Conservation (phyloP, 1,140 invertebrate species). For the Lethrus apterus region DNA sequence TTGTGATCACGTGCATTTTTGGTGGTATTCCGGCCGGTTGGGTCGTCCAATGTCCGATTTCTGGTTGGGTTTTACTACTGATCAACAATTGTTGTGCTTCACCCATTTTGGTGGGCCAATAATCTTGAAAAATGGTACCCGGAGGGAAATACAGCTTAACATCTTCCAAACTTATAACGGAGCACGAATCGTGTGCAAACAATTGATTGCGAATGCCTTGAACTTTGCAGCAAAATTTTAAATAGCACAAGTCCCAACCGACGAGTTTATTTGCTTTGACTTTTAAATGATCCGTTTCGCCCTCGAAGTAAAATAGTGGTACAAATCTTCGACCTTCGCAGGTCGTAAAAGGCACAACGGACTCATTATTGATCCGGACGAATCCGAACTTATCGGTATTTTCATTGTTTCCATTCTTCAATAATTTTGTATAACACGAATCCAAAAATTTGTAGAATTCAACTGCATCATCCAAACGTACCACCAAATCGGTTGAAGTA, state of each 20-base stretch:
- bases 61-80: constrained; percentile 48
- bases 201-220: constrained; percentile 86
- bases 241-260: constrained; percentile 85
- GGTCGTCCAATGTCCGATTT: constrained; percentile 55
- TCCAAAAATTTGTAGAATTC: constrained; percentile 88
- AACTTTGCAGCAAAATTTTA: constrained; percentile 91
- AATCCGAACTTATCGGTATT: constrained; percentile 82
- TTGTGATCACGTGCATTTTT: neutral
- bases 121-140: constrained; percentile 81
- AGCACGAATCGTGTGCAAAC: constrained; percentile 81
- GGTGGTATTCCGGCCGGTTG: constrained; percentile 45
- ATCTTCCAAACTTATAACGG: constrained; percentile 80
- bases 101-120: constrained; percentile 81
- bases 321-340: constrained; percentile 79
- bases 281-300: constrained; percentile 83
- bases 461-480: constrained; percentile 74
- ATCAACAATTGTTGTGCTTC: constrained; percentile 57
- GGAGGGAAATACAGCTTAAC: constrained; percentile 86
- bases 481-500: constrained; percentile 90
- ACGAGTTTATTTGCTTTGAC: constrained; percentile 74
- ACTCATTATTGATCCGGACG: constrained; percentile 88
- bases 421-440: constrained; percentile 77
- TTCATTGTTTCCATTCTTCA: constrained; percentile 54
- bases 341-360: constrained; percentile 86
- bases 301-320: constrained; percentile 87